Percentiles rank a stretch among this genome's conserved stretches.
Conservation (phyloP, 2,888 invertebrate species). For the Pyrrhia umbra region DNA sequence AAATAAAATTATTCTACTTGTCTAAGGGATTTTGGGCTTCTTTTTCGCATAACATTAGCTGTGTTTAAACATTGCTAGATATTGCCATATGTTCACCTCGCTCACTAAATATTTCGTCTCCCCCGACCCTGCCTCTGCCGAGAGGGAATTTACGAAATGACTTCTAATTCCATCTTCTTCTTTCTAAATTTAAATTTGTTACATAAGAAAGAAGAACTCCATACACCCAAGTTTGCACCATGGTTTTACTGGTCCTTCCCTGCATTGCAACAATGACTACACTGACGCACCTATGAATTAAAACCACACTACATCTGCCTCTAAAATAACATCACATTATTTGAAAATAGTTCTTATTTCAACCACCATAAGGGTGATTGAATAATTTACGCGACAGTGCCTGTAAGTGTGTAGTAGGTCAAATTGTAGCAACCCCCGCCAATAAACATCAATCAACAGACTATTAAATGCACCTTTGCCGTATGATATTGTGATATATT, state of each 20-base stretch:
- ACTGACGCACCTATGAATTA: constrained; percentile 64
- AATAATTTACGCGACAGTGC: constrained; percentile 5
- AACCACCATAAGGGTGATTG: constrained; percentile 2
- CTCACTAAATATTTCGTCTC: too few species aligned
- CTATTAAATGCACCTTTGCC: constrained; percentile 84
- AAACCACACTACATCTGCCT: constrained; percentile 32
- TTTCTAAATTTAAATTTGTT: neutral
- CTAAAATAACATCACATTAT: neutral
- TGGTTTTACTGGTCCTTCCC: constrained; percentile 29
- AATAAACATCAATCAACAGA: constrained; percentile 83
- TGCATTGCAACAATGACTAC: constrained; percentile 45
- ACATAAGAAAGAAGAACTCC: too few species aligned
- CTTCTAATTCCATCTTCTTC: neutral
- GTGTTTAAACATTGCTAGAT: too few species aligned
- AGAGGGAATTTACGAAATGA: neutral
- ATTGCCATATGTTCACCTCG: too few species aligned
- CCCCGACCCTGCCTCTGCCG: too few species aligned
- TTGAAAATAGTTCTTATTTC: constrained; percentile 33
- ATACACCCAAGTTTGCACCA: neutral
- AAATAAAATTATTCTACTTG: too few species aligned
- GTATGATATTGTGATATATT: constrained; percentile 69
- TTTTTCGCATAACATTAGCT: too few species aligned
- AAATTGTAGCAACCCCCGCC: constrained; percentile 68
- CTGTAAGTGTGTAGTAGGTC: constrained; percentile 50
- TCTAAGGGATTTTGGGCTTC: too few species aligned